Evolutionary conservation across 1,140 invertebrate species (phyloP).

Genomic region (Papilio xuthus): DNA sequence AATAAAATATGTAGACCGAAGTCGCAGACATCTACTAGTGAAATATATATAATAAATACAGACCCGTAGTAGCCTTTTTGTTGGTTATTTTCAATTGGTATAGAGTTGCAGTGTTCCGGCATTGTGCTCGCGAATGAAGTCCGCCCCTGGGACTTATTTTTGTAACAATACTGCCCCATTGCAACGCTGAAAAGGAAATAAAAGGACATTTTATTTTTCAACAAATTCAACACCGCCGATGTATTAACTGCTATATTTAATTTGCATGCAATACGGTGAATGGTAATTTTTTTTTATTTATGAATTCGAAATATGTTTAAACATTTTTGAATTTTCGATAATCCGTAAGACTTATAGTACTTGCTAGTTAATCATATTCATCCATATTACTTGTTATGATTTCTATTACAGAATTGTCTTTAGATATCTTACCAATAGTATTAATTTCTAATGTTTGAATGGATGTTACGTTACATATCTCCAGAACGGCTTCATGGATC

Average conservation of each 20-base stretch:
- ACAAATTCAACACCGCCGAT: constrained; percentile 21
- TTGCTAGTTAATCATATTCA: background rate
- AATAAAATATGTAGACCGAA: background rate
- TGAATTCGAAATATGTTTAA: background rate
- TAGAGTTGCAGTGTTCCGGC: constrained; percentile 32
- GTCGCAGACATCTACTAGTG: background rate
- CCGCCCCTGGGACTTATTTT: constrained; percentile 26
- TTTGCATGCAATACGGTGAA: background rate
- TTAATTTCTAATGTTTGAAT: too few species aligned
- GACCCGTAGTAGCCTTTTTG: background rate
- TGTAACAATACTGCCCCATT: constrained; percentile 31
- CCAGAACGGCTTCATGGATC: too few species aligned
- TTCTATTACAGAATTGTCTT: too few species aligned
- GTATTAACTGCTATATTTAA: constrained; percentile 19
- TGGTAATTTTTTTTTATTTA: background rate
- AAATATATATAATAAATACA: background rate
- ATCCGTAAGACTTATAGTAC: too few species aligned
- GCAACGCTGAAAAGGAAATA: constrained; percentile 21
- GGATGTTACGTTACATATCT: too few species aligned
- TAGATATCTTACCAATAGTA: too few species aligned
- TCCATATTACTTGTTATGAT: too few species aligned
- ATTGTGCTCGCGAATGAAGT: constrained; percentile 24
- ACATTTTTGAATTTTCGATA: background rate
- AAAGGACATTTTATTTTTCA: constrained; percentile 22
- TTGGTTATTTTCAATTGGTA: constrained; percentile 35